Base-by-base conservation (phyloP, 2,797 vertebrate genomes). In the Hephaestus fuliginosus region DNA sequence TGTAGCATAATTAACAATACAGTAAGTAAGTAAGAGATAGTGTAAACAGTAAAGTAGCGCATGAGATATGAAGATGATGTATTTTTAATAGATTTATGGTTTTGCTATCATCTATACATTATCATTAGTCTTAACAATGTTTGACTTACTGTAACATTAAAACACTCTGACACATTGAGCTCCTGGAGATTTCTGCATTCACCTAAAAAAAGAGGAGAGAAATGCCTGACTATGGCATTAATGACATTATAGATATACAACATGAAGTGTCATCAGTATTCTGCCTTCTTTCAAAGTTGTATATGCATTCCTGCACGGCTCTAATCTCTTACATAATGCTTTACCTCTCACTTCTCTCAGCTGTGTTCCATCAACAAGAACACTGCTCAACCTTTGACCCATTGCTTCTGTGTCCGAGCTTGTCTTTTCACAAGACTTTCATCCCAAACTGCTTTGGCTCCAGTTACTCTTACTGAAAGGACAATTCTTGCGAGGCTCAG, bases 171-270 rank as follows among this genome's bases (percentile, higher is more conserved):
- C 75, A 97, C 67, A 89, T 96, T 97, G 85, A 97, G 88, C 55
- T 97, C 95, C 91, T 97, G 96, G 36, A 97, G 91, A 90, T 97
- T 97, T 92, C 76, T 95, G 80, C 97, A 97, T 86, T 96, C 92
- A 92, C 95, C 96, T 97, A 80, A 93, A 55, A 77, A 63, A 68
- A 74, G 13, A 55, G 1, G n/a, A 76, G 46, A 64, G 25, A 75
- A 67, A 10, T 5, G 4, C 7, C 17, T 48, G 8, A 55, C n/a
- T n/a, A 20, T 28, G 36, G 5, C 36, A 39, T 8, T 39, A 8
- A 17, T 28, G 36, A 39, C 36, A 39, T 39, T 39, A 39, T 39
- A 39, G 36, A 39, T 39, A 39, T 39, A 8, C 28, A 49, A 60
- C 36, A 77, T 39, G 4, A 41, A n/a, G 15, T 41, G 3, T 57